Evolutionary conservation across 2,888 invertebrate genomes (phyloP).

Genomic region (Aleiodes leptofemur): DNA sequence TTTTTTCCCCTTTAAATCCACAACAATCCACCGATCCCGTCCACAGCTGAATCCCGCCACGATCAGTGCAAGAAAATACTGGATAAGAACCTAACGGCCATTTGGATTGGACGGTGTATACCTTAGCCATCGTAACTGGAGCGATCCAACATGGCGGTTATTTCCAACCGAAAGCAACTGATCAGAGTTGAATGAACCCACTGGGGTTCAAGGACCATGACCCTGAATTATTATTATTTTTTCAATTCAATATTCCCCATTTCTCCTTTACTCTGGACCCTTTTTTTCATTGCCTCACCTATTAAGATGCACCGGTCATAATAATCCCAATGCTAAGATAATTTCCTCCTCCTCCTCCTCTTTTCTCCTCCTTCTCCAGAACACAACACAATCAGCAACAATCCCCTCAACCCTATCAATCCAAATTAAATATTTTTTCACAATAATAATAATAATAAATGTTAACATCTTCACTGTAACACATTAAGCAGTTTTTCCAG

Average conservation of each 20-base stretch:
- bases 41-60: slow-evolving; percentile 38
- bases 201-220: slow-evolving; percentile 64
- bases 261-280: slow-evolving; percentile 23
- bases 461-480: slow-evolving; percentile 34
- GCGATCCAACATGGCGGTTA: slow-evolving; percentile 58
- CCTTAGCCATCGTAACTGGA: slow-evolving; percentile 53
- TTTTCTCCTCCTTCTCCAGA: slow-evolving; percentile 54
- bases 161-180: slow-evolving; percentile 46
- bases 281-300: slow-evolving; percentile 1
- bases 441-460: slow-evolving; percentile 9
- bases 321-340: slow-evolving; percentile 13
- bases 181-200: slow-evolving; percentile 41
- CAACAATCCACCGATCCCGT: slow-evolving; percentile 16
- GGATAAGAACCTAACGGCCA: slow-evolving; percentile 49
- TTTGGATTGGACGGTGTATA: slow-evolving; percentile 42
- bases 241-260: background rate
- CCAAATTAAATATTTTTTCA: slow-evolving; percentile 33
- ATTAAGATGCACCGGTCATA: slow-evolving; percentile 12
- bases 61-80: slow-evolving; percentile 48
- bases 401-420: background rate
- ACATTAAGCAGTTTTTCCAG: slow-evolving; percentile 34
- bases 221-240: slow-evolving; percentile 40
- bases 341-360: slow-evolving; percentile 44
- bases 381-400: slow-evolving; percentile 39
- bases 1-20: no score